Evolutionary conservation across 2,113 vertebrate genomes (phyloP), one percentile per base, ranked within the genome.

Genomic region (Polypterus bichir): DNA sequence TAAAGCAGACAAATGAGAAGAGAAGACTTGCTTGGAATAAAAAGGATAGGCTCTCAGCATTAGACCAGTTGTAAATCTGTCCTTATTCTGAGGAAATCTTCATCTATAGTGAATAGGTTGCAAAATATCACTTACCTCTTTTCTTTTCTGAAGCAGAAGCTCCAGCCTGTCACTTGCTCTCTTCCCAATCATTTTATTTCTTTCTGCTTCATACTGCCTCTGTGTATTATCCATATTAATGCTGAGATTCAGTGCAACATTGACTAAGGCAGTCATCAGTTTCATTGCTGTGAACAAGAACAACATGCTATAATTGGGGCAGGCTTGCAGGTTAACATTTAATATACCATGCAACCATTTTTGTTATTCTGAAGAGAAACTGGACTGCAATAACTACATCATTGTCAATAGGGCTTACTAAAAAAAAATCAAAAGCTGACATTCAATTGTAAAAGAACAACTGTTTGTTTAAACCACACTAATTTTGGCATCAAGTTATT

Each of bases 171-270:
- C 95, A 54, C 94, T 98, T 49, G 96, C 95, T 76, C 96, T 79
- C 79, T 99, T 99, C 66, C 93, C 94, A 64, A 98, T 90, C 48
- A 93, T 97, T 83, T 99, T 99, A 79, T 97, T 97, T 68, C 95
- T 84, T 73, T 99, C 96, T 48, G 95, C 83, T 73, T 99, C 96
- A 49, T 99, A 99, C 51, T 99, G 96, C 64, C 96, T 83, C 74
- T 99, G 96, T 10, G 96, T 99, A 71, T 98, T 99, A 84, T 99
- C 96, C 96, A 99, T 95, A 86, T 99, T 99, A 76, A 99, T 98
- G 81, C 94, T 98, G 70, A 99, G 82, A 81, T 98, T 99, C 71
- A 99, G 87, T 69, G 96, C 96, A 83, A 99, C 96, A 70, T 99
- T 99, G 81, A 99, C 95, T 83, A 99, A 85, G 66, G 94, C 96